These are phyloP conservation scores for Acleris holmiana DNA, from an alignment of 2,888 invertebrate genomes.

Conservation along the genomic window DNA sequence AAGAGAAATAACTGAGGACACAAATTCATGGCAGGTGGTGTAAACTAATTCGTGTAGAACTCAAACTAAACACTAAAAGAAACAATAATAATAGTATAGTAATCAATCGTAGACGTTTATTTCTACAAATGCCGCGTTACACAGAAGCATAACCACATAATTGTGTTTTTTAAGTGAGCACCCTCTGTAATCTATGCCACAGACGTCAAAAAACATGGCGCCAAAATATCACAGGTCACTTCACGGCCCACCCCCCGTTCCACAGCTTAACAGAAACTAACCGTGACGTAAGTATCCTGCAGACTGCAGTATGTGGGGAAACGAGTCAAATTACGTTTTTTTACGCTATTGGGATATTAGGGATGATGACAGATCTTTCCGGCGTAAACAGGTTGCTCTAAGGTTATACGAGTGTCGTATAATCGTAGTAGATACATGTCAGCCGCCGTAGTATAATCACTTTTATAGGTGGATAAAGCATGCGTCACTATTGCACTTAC, in stretches of 20 bases:
- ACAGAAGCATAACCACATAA: neutral
- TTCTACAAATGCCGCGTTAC: no score
- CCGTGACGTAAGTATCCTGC: constrained; percentile 45
- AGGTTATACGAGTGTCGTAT: no score
- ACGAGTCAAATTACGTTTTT: constrained; percentile 1
- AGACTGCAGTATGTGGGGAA: constrained; percentile 6
- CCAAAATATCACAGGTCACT: constrained; percentile 73
- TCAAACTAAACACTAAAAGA: no score
- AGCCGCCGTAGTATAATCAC: no score
- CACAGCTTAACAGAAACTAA: constrained; percentile 55
- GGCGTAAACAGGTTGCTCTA: neutral
- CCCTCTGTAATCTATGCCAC: neutral
- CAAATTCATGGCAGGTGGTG: no score
- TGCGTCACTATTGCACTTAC: no score
- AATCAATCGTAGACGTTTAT: no score
- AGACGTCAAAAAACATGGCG: constrained; percentile 55
- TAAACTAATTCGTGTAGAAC: no score
- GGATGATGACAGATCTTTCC: constrained; percentile 5
- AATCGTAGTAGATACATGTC: no score
- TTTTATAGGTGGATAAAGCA: no score
- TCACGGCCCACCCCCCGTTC: constrained; percentile 43
- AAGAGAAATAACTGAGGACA: no score
- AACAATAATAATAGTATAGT: no score
- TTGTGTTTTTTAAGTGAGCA: neutral
- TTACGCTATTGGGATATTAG: neutral